phyloP scores from a whole-genome alignment of 2,797 vertebrate genomes.

The Phalloptychus januarius region DNA sequence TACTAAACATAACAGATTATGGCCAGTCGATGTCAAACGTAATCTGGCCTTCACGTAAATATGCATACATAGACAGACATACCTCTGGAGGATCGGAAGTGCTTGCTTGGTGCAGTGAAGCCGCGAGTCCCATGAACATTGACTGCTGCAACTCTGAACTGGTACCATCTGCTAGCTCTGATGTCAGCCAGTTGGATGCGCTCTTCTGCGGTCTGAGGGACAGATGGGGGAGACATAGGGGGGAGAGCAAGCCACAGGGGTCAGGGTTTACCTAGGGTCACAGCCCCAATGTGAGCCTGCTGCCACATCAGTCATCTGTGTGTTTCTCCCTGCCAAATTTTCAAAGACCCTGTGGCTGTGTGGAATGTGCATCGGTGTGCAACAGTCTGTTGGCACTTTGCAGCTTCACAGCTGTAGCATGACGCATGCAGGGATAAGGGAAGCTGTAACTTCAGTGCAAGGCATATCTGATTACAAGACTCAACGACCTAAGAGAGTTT shows the following conservation, averaged over 20 bases:
- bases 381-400: conserved; percentile 42
- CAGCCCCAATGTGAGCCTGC: conserved; percentile 60
- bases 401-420: conserved; percentile 63
- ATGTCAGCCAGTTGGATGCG: conserved; percentile 85
- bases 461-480: conserved; percentile 37
- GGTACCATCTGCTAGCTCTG: conserved; percentile 95
- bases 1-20: conserved; percentile 69
- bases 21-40: conserved; percentile 65
- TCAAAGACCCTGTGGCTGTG: conserved; percentile 70
- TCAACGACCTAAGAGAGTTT: neutral
- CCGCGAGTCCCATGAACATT: conserved; percentile 95
- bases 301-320: conserved; percentile 75
- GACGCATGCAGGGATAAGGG: conserved; percentile 45
- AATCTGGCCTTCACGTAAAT: conserved; percentile 61
- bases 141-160: conserved; percentile 95
- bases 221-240: conserved; percentile 68
- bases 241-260: conserved; percentile 67
- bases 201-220: conserved; percentile 91
- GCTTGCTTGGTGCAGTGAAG: conserved; percentile 96
- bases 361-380: conserved; percentile 69
- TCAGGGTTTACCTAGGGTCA: conserved; percentile 75
- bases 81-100: conserved; percentile 96
- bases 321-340: conserved; percentile 69
- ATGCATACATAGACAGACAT: conserved; percentile 68
- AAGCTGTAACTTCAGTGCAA: conserved; percentile 30